Conservation (phyloP, 1,140 invertebrate species). For the Zaprionus africanus region DNA sequence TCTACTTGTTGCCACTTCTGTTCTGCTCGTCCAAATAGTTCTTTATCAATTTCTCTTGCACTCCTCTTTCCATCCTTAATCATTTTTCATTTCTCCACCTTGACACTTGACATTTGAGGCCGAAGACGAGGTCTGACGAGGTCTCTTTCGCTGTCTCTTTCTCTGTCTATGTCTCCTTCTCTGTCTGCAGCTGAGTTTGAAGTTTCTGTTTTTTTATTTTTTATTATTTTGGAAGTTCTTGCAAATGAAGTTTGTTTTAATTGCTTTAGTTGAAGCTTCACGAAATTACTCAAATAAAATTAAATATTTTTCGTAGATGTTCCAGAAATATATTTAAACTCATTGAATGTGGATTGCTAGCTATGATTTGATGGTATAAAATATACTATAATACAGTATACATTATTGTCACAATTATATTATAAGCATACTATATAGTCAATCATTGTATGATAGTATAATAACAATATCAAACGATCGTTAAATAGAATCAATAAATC, state of each 20-base stretch:
- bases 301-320: too few species aligned
- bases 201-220: background rate
- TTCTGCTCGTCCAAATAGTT: background rate
- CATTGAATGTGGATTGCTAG: too few species aligned
- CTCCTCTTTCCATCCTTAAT: background rate
- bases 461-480: too few species aligned
- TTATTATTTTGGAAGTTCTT: background rate
- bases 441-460: too few species aligned
- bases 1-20: background rate
- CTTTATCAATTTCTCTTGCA: conserved; percentile 5
- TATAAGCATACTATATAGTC: too few species aligned
- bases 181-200: background rate
- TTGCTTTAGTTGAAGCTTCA: background rate
- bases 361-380: too few species aligned
- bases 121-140: background rate
- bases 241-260: background rate
- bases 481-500: too few species aligned
- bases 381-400: too few species aligned
- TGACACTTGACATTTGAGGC: conserved; percentile 18
- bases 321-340: too few species aligned
- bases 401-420: too few species aligned
- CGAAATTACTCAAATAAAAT: too few species aligned
- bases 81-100: conserved; percentile 21
- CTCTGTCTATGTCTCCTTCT: background rate
- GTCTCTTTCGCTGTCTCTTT: background rate